A percentile compares a stretch with the other conserved stretches of the same genome.
Evolutionary conservation across 2,888 invertebrate genomes (phyloP).

Genomic region (Machimus atricapillus): DNA sequence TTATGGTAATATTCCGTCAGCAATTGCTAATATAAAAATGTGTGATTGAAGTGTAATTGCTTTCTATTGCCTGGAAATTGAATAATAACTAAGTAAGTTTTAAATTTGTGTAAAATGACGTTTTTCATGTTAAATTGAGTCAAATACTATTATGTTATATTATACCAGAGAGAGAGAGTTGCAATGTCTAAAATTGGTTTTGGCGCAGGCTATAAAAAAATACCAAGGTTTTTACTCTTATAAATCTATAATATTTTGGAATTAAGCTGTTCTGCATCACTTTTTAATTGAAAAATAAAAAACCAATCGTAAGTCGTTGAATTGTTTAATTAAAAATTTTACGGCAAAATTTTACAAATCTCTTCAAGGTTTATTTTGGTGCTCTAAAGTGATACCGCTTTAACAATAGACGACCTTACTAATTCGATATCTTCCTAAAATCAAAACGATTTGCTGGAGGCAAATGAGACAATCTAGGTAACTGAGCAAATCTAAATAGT

Average conservation of each 20-base stretch:
- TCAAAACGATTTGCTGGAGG: background rate
- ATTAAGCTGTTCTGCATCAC: background rate
- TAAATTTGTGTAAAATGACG: background rate
- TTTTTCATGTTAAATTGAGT: background rate
- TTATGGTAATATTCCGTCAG: background rate
- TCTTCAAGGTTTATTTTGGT: background rate
- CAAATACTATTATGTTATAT: background rate
- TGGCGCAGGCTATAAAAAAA: background rate
- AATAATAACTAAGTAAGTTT: background rate
- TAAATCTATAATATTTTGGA: background rate
- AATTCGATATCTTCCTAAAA: background rate
- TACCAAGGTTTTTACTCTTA: background rate
- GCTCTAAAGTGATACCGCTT: background rate
- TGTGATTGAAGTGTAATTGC: background rate
- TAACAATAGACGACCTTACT: background rate
- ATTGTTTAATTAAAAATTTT: background rate
- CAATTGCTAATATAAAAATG: background rate
- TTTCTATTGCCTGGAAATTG: background rate
- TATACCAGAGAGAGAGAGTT: background rate
- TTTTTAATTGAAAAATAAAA: background rate
- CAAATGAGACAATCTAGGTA: background rate
- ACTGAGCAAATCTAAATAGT: background rate
- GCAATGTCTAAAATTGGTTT: background rate
- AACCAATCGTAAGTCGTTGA: background rate
- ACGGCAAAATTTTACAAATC: background rate